Conservation (phyloP, 2,888 invertebrate genomes). For the Elgonia sp. region DNA sequence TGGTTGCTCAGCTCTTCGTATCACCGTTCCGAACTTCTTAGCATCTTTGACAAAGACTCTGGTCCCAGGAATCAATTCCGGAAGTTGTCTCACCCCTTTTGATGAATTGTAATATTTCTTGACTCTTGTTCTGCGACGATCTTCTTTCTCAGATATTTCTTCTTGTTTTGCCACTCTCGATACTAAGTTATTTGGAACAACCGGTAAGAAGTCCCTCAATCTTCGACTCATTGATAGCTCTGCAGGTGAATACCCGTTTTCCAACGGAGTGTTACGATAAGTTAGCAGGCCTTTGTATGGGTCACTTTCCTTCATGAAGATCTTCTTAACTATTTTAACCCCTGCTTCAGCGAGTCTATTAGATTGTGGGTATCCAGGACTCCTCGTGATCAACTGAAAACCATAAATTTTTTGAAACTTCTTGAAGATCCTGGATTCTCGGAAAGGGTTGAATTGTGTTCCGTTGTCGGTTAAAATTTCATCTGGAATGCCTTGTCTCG, state of each 20-base stretch:
- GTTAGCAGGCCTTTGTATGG: not conserved
- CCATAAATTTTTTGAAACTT: not conserved
- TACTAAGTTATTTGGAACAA: not conserved
- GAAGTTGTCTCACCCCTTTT: not conserved
- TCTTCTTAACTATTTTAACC: slow-evolving; percentile 15
- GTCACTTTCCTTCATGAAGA: slow-evolving; percentile 6
- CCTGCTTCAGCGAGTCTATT: slow-evolving; percentile 17
- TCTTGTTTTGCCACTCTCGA: not conserved
- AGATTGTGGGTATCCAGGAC: slow-evolving; percentile 22
- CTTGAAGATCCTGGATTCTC: slow-evolving; percentile 12
- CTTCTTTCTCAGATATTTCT: not conserved
- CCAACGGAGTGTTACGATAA: slow-evolving; percentile 18
- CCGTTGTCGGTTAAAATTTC: slow-evolving; percentile 76
- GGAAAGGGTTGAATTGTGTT: slow-evolving; percentile 78
- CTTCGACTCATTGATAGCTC: slow-evolving; percentile 19
- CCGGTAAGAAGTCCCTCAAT: not conserved
- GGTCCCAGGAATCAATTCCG: not conserved
- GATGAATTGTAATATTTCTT: slow-evolving; percentile 10
- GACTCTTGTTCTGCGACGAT: not conserved
- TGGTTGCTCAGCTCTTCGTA: slow-evolving; percentile 3
- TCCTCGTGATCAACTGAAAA: slow-evolving; percentile 10
- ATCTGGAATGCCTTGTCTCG: slow-evolving; percentile 70
- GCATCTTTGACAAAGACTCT: slow-evolving; percentile 8
- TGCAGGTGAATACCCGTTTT: slow-evolving; percentile 21
- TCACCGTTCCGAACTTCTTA: not conserved